Conservation (phyloP, 1,140 invertebrate genomes). For the Geopemphigus sp. region DNA sequence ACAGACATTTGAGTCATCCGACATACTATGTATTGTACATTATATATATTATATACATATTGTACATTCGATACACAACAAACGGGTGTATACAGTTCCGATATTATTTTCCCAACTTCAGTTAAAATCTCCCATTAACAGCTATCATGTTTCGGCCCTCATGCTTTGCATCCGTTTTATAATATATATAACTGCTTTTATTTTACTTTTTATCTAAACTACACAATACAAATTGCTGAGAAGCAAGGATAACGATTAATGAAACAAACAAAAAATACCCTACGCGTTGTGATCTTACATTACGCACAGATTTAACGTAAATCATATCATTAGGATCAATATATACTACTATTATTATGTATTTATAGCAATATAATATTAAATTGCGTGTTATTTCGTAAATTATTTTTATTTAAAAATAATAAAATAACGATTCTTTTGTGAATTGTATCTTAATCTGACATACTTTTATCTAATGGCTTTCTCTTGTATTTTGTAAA, state of each 20-base stretch:
- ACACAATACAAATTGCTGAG: slow-evolving; percentile 5
- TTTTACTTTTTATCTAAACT: background rate
- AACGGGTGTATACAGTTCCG: no score
- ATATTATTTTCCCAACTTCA: background rate
- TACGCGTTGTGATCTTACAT: background rate
- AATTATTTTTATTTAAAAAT: background rate
- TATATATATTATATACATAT: no score
- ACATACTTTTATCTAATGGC: background rate
- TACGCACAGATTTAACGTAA: background rate
- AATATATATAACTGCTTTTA: background rate
- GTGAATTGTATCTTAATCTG: background rate
- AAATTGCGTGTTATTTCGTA: background rate
- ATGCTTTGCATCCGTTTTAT: background rate
- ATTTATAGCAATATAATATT: background rate
- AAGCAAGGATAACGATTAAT: background rate
- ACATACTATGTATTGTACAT: background rate
- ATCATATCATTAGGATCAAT: background rate
- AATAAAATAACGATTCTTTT: background rate
- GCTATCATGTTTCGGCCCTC: slow-evolving; percentile 24
- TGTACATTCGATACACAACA: no score
- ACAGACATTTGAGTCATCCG: background rate
- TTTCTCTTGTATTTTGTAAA: slow-evolving; percentile 9
- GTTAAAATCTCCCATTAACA: background rate
- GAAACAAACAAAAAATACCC: background rate
- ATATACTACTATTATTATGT: background rate